phyloP scores from a whole-genome alignment of 2,888 invertebrate genomes.

The Globia sparganii region DNA sequence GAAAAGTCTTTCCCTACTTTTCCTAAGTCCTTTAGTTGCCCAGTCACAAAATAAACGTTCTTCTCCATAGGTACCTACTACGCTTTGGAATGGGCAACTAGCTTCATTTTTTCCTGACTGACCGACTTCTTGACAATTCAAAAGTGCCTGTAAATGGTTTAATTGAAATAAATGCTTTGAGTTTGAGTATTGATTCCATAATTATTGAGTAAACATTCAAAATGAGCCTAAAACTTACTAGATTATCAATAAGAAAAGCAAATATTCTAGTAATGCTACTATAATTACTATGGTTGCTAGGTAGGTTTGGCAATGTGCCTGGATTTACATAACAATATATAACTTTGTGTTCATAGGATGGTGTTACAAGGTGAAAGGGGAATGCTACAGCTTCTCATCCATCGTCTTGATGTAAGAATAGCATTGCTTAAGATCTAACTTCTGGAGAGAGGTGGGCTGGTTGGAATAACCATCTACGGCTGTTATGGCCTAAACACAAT shows the following conservation, averaged over 20 bases:
- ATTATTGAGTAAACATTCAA: not conserved
- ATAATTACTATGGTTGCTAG: slow-evolving; percentile 2
- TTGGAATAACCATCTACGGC: not conserved
- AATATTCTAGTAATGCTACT: not conserved
- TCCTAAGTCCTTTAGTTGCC: too few species aligned
- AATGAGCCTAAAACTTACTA: too few species aligned
- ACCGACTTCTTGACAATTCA: too few species aligned
- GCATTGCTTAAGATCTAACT: not conserved
- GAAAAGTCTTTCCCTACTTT: too few species aligned
- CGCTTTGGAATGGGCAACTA: too few species aligned
- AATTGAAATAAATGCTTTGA: too few species aligned
- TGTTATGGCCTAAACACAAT: not conserved
- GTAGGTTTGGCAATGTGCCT: slow-evolving; percentile 6
- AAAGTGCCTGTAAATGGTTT: too few species aligned
- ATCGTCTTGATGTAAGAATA: not conserved
- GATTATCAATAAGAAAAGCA: not conserved
- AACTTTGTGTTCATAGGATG: not conserved
- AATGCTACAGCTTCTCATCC: not conserved
- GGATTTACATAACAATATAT: not conserved
- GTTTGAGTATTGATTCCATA: too few species aligned
- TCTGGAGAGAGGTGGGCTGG: not conserved
- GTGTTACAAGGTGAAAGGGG: not conserved
- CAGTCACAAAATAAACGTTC: too few species aligned
- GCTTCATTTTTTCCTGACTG: too few species aligned
- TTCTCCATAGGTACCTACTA: too few species aligned